phyloP scores from a whole-genome alignment of 2,797 vertebrate species.

The Pelochelys cantorii region DNA sequence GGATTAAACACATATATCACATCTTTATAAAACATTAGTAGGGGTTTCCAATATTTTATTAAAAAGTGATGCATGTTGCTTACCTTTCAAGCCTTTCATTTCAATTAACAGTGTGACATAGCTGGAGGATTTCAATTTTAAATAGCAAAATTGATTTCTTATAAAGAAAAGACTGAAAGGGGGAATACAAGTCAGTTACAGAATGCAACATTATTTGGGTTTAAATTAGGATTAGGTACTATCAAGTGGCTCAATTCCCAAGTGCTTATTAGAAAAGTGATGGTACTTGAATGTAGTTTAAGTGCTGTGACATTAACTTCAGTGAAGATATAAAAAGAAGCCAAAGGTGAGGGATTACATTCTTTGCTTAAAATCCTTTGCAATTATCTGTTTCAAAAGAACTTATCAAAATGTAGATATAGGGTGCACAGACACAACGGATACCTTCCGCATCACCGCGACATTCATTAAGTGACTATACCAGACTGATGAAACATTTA shows the following conservation, averaged over 20 bases:
- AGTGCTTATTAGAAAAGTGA: constrained; percentile 19
- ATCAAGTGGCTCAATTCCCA: constrained; percentile 14
- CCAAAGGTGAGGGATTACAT: constrained; percentile 43
- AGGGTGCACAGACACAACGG: constrained; percentile 8
- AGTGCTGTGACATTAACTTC: not conserved
- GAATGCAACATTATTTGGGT: not conserved
- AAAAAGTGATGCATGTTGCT: not conserved
- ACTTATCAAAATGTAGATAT: not conserved
- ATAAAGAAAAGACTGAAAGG: constrained; percentile 43
- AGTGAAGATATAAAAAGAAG: not conserved
- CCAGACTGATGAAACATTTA: constrained; percentile 1
- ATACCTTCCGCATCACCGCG: not conserved
- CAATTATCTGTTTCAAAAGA: constrained; percentile 46
- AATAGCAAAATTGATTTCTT: constrained; percentile 38
- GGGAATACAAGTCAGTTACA: constrained; percentile 14
- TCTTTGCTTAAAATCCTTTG: constrained; percentile 47
- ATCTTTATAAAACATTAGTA: constrained; percentile 21
- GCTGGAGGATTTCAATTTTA: constrained; percentile 31
- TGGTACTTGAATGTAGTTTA: not conserved
- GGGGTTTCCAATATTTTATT: constrained; percentile 15
- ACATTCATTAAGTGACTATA: constrained; percentile 15
- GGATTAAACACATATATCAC: constrained; percentile 2
- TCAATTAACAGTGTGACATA: constrained; percentile 53
- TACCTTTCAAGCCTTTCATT: constrained; percentile 38
- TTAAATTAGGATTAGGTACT: constrained; percentile 38